These are phyloP conservation scores for Anoplolepis gracilipes DNA, from an alignment of 1,140 invertebrate genomes.

Conservation along the genomic window DNA sequence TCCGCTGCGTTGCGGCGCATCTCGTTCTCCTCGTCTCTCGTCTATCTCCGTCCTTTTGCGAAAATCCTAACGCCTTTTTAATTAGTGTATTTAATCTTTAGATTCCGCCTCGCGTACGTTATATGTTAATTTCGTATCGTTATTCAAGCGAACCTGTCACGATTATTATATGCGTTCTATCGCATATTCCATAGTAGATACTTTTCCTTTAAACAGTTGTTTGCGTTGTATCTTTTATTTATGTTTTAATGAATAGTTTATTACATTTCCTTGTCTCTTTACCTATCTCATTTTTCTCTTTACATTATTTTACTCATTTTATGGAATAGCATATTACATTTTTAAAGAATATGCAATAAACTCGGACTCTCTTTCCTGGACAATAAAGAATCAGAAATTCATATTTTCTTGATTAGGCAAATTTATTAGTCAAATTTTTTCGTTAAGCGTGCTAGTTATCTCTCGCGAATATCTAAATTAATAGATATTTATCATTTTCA, in stretches of 20 bases:
- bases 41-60: background rate
- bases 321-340: background rate
- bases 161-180: background rate
- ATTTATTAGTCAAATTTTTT: too few relatives aligned
- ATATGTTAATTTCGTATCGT: background rate
- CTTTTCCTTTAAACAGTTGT: background rate
- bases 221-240: background rate
- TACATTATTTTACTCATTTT: slow-evolving; percentile 16
- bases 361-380: background rate
- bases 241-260: background rate
- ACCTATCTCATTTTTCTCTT: too few relatives aligned
- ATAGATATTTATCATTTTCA: background rate
- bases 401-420: background rate
- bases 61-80: slow-evolving; percentile 1
- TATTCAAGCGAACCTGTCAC: background rate
- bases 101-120: background rate
- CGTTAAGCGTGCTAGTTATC: background rate
- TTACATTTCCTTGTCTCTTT: too few relatives aligned
- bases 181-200: background rate
- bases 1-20: slow-evolving; percentile 47
- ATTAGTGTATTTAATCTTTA: background rate
- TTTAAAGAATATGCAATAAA: background rate
- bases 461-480: background rate
- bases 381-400: background rate
- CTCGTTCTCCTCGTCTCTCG: slow-evolving; percentile 36